Base-by-base conservation (phyloP, 2,113 vertebrate species). In the Upupa epops region DNA sequence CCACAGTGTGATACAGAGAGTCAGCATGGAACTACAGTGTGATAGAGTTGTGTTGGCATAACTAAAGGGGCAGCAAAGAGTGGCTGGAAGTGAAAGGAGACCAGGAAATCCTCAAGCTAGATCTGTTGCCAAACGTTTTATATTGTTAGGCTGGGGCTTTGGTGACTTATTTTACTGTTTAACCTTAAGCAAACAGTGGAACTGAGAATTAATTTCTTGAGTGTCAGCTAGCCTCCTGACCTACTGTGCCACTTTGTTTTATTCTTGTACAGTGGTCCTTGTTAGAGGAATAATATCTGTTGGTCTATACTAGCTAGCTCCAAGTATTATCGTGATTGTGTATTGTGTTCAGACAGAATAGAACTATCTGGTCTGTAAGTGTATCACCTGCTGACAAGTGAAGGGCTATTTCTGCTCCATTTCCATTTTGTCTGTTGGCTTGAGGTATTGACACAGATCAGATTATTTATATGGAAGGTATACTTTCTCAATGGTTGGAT, bases 91-190 rank as follows among this genome's bases (percentile, higher is more conserved):
- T 58, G 28, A 75, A 59, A 91, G 13, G 77, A 31, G 16, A 94
- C 46, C 87, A 87, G 94, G 95, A 95, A 95, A 94, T 93, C 78
- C 84, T 95, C 58, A 58, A 82, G 48, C 63, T 49, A 11, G 32
- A 82, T 51, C 63, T 85, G 87, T 40, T 93, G 95, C 93, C 94
- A 93, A 76, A 89, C 40, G 22, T 32, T 92, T 94, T 92, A 84
- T 94, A 34, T 82, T 94, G 64, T 49, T 52, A 54, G 34, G 60
- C 79, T 46, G 32, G 64, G 74, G 63, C 89, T 87, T 85, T 72
- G 68, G 84, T 95, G 89, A 94, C 91, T 84, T 63, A 92, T 85
- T 94, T 56, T 82, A 63, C 92, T 80, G 5, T 80, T 88, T 94
- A 89, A 89, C 85, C 85, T 91, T 86, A 37, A 83, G 68, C 72